A percentile compares a stretch with the other conserved stretches of the same genome.
These are phyloP conservation scores for Drosophila anomelani DNA, from an alignment of 2,888 invertebrate genomes.

Conservation along the genomic window DNA sequence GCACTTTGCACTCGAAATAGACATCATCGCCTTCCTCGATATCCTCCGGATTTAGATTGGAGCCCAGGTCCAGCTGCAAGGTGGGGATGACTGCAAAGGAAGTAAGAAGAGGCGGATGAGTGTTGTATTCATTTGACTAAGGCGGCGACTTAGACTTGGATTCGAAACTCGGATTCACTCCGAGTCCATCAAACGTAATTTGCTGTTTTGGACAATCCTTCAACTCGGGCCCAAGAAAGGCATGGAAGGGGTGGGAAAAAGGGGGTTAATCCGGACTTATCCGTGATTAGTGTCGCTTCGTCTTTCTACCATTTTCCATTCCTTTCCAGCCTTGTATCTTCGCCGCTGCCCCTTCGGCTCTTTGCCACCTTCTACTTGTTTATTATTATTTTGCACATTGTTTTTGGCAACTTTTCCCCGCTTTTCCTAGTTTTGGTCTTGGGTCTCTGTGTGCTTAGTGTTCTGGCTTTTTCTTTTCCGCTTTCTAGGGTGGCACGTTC, in stretches of 20 bases:
- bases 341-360: slow-evolving; percentile 10
- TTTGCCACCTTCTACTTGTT: slow-evolving; percentile 40
- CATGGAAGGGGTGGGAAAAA: slow-evolving; percentile 22
- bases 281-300: slow-evolving; percentile 79
- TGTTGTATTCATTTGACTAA: slow-evolving; percentile 28
- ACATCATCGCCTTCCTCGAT: slow-evolving; percentile 93
- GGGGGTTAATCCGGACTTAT: slow-evolving; percentile 81
- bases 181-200: slow-evolving; percentile 60
- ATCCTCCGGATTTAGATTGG: slow-evolving; percentile 91
- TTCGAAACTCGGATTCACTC: slow-evolving; percentile 25
- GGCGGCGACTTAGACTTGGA: slow-evolving; percentile 25
- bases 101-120: slow-evolving; percentile 29
- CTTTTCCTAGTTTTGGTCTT: slow-evolving; percentile 55
- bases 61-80: slow-evolving; percentile 89
- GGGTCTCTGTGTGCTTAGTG: slow-evolving; percentile 56
- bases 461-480: slow-evolving; percentile 28
- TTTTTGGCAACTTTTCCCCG: slow-evolving; percentile 46
- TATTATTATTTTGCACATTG: slow-evolving; percentile 67
- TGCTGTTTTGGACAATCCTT: slow-evolving; percentile 45
- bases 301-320: slow-evolving; percentile 15
- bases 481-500: slow-evolving; percentile 47
- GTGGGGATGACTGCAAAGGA: slow-evolving; percentile 87
- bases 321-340: slow-evolving; percentile 15
- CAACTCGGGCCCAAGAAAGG: slow-evolving; percentile 5
- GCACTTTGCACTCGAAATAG: slow-evolving; percentile 92